Evolutionary conservation across 92 coral and sea anemone species (phyloP), one percentile per base, ranked within the genome.

Genomic region (Phenganax stokvisi): DNA sequence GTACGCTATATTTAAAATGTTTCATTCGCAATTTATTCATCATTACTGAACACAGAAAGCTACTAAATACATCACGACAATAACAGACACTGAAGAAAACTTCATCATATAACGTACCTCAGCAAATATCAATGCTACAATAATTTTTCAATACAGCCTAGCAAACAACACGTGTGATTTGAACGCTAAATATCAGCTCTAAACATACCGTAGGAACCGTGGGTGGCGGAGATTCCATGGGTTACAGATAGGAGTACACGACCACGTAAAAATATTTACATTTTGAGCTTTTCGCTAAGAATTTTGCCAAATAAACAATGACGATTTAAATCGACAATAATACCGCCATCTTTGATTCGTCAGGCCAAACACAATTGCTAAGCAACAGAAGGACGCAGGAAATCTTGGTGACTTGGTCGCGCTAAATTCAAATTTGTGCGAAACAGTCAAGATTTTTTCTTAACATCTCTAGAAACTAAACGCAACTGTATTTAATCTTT

Each of bases 261-360:
- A 52, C 31, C 47, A 9, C 10, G 57, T 51, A 8, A 37, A 63
- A 37, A 37, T 10, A 30, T 10, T 76, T 51, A 76, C 81, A 76
- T 76, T 78, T 63, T 44, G 52, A 8, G 13, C 57, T 61, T 63
- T 64, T 78, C 30, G 16, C 56, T 47, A 61, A 17, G 73, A 28
- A 16, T 61, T 15, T 62, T 51, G 17, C 3, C 72, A 51, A 53
- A 57, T 37, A 17, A 62, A 78, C 3, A 57, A 20, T 37, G 31
- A 17, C 57, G 25, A 51, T 37, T 63, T 52, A 78, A 37, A 52
- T 30, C 29, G 57, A 15, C 47, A 37, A 37, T 44, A 12, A 16
- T 61, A 78, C 82, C 72, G 82, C 82, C 82, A 78, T 78, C 66
- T 78, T 78, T 78, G 66, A 30, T 67, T 51, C 13, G 47, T 12